Evolutionary conservation across 1,140 invertebrate species (phyloP).

Genomic region (Drosophila orena): DNA sequence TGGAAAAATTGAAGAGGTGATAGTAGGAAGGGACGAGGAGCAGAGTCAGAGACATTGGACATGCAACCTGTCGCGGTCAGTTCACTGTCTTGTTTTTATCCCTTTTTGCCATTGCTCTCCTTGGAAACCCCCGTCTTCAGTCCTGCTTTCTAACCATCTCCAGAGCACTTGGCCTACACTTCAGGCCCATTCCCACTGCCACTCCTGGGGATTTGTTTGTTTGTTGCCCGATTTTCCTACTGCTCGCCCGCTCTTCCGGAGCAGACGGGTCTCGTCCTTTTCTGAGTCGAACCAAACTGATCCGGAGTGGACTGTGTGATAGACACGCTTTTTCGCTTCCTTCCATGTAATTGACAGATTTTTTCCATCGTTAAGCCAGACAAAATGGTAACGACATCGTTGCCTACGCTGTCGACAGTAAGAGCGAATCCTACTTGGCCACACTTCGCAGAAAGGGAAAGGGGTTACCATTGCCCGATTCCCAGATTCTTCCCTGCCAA

Average conservation of each 20-base stretch:
- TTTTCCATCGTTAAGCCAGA: conserved; percentile 68
- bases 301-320: conserved; percentile 43
- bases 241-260: conserved; percentile 7
- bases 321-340: conserved; percentile 77
- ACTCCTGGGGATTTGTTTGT: conserved; percentile 30
- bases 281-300: conserved; percentile 18
- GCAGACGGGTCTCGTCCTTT: conserved; percentile 9
- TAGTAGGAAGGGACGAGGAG: background rate
- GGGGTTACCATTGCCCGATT: conserved; percentile 8
- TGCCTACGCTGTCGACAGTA: conserved; percentile 35
- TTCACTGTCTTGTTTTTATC: conserved; percentile 30
- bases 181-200: conserved; percentile 7
- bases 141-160: conserved; percentile 5
- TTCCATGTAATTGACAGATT: conserved; percentile 76
- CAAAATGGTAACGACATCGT: conserved; percentile 67
- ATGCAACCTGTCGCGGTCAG: conserved; percentile 47
- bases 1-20: conserved; percentile 20
- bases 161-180: conserved; percentile 29
- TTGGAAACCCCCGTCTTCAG: background rate
- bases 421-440: conserved; percentile 27
- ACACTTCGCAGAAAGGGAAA: conserved; percentile 20
- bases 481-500: conserved; percentile 12
- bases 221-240: conserved; percentile 34
- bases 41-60: conserved; percentile 17
- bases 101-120: conserved; percentile 2